Conservation (phyloP, 2,797 vertebrate species). For the Botia kubotai region DNA sequence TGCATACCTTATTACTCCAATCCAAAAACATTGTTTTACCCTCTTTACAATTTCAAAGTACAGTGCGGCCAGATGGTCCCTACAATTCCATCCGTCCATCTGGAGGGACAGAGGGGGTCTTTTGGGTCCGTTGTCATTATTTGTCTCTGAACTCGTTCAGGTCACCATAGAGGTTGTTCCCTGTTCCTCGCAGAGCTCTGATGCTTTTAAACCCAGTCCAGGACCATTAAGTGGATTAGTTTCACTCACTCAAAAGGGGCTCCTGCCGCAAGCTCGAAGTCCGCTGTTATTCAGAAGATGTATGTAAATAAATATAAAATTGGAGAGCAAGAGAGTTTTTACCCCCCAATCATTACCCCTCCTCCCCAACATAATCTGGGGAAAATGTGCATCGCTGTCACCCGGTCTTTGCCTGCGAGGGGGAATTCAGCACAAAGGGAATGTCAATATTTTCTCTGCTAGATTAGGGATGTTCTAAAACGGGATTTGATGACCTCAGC, state of each 20-base stretch:
- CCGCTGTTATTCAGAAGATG: conserved; percentile 50
- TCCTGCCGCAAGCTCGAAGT: conserved; percentile 50
- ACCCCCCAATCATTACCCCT: neutral
- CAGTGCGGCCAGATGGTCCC: conserved; percentile 37
- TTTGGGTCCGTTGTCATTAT: conserved; percentile 18
- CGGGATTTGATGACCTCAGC: conserved; percentile 61
- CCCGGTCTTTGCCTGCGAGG: conserved; percentile 58
- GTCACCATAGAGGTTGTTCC: conserved; percentile 39
- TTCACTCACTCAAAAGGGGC: conserved; percentile 53
- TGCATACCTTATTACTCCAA: neutral
- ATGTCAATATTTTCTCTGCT: conserved; percentile 59
- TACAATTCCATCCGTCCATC: conserved; percentile 13
- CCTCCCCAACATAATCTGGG: conserved; percentile 55
- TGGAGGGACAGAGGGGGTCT: conserved; percentile 23
- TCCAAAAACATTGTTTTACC: conserved; percentile 36
- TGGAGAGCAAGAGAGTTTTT: conserved; percentile 14
- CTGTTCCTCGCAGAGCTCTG: conserved; percentile 37
- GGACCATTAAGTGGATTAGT: conserved; percentile 59
- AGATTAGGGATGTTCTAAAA: conserved; percentile 61
- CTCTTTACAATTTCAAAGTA: conserved; percentile 43
- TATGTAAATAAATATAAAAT: conserved; percentile 64
- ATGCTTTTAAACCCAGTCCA: conserved; percentile 30
- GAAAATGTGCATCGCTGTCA: conserved; percentile 64
- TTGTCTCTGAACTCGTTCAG: neutral
- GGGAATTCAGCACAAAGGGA: conserved; percentile 62